Percentiles rank a stretch among this genome's conserved stretches.
These are phyloP conservation scores for Epistrophe grossulariae DNA, from an alignment of 2,888 invertebrate species.

Conservation along the genomic window DNA sequence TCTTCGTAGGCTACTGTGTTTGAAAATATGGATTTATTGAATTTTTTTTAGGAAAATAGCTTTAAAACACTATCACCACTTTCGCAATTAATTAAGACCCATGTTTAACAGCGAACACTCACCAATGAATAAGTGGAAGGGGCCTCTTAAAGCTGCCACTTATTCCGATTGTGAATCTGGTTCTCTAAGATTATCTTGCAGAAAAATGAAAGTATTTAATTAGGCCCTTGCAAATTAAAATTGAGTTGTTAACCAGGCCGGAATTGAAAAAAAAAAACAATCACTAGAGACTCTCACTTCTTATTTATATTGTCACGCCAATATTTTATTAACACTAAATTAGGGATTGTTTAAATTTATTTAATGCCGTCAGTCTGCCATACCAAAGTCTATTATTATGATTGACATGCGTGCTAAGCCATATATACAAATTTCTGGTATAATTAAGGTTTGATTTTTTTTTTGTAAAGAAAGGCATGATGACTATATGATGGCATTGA, in stretches of 20 bases:
- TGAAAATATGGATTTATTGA: too few relatives aligned
- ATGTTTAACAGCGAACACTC: too few relatives aligned
- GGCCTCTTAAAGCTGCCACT: too few relatives aligned
- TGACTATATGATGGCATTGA: neutral
- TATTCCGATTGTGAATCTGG: neutral
- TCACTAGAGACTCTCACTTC: constrained; percentile 19
- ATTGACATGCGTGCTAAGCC: constrained; percentile 16
- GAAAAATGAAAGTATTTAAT: constrained; percentile 34
- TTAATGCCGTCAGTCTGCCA: neutral
- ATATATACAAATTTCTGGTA: neutral
- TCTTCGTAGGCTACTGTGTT: too few relatives aligned
- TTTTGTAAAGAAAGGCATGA: neutral
- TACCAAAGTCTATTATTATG: neutral
- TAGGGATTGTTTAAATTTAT: constrained; percentile 17
- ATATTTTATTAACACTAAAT: constrained; percentile 26
- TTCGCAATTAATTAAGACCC: too few relatives aligned
- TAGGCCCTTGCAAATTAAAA: neutral
- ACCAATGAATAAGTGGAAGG: too few relatives aligned
- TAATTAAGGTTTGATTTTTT: constrained; percentile 3
- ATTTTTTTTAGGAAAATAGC: too few relatives aligned
- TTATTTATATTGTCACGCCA: constrained; percentile 2
- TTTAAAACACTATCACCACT: too few relatives aligned
- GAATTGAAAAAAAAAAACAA: constrained; percentile 23
- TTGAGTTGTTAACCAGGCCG: constrained; percentile 24
- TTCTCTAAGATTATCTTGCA: neutral